phyloP scores from a whole-genome alignment of 2,113 vertebrate genomes.

The Vicugna pacos region DNA sequence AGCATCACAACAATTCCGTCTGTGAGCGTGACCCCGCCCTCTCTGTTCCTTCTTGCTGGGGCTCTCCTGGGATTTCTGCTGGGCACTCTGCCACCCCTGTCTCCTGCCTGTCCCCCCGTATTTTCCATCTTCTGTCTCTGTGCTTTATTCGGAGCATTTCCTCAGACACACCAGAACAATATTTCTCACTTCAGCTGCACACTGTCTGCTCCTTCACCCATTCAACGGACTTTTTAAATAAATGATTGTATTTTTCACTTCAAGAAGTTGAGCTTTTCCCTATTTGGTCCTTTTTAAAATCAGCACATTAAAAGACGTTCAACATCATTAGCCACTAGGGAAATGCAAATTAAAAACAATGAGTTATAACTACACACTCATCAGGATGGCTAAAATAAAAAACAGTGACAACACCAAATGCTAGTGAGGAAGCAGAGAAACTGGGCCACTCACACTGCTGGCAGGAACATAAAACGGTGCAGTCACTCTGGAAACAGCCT shows the following conservation, averaged over 20 bases:
- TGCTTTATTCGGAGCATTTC: not conserved
- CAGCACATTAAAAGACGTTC: not conserved
- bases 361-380: not conserved
- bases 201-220: not conserved
- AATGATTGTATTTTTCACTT: constrained; percentile 25
- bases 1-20: not conserved
- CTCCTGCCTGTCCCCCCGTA: not conserved
- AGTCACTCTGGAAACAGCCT: not conserved
- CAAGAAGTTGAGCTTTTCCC: not conserved
- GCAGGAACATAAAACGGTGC: not conserved
- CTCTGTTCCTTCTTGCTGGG: not conserved
- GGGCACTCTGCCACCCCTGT: not conserved
- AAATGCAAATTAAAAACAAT: constrained; percentile 56
- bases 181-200: not conserved
- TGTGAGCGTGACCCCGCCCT: not conserved
- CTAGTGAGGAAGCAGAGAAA: not conserved
- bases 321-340: constrained; percentile 27
- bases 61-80: not conserved
- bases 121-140: not conserved
- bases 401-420: not conserved
- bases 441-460: rapidly evolving
- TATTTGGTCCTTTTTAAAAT: constrained; percentile 4
- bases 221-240: constrained; percentile 17
- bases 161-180: not conserved
- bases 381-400: not conserved